Evolutionary conservation across 2,888 invertebrate species (phyloP).

Genomic region (Tricholauxania praeusta): DNA sequence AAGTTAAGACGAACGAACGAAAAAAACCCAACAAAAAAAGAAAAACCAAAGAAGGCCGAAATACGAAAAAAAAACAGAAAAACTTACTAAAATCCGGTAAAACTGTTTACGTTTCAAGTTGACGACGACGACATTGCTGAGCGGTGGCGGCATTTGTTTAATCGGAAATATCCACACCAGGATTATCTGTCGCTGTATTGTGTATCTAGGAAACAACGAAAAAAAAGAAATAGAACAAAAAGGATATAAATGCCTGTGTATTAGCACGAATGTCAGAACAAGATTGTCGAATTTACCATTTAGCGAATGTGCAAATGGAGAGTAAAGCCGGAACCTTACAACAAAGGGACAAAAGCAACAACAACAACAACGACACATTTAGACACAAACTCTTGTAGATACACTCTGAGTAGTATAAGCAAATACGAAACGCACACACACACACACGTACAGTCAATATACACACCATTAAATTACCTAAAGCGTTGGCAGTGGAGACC

Average conservation of each 20-base stretch:
- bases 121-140: no score
- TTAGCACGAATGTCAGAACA: neutral
- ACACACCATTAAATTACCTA: no score
- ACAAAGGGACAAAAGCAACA: no score
- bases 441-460: no score
- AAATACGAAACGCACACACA: no score
- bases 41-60: neutral
- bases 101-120: constrained; percentile 21
- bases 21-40: neutral
- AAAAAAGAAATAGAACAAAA: neutral
- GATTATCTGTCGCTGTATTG: constrained; percentile 15
- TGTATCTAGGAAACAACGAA: neutral
- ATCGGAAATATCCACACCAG: constrained; percentile 19
- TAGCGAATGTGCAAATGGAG: neutral
- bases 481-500: no score
- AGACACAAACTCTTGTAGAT: no score
- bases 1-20: neutral
- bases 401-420: no score
- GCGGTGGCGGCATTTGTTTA: constrained; percentile 12
- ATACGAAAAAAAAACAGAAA: neutral
- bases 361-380: no score
- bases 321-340: no score
- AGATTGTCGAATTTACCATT: constrained; percentile 10
- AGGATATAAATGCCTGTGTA: neutral
- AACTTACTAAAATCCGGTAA: constrained; percentile 15